These are phyloP conservation scores for Callithrix jacchus DNA, from an alignment of 2,113 vertebrate species.

Conservation along the genomic window DNA sequence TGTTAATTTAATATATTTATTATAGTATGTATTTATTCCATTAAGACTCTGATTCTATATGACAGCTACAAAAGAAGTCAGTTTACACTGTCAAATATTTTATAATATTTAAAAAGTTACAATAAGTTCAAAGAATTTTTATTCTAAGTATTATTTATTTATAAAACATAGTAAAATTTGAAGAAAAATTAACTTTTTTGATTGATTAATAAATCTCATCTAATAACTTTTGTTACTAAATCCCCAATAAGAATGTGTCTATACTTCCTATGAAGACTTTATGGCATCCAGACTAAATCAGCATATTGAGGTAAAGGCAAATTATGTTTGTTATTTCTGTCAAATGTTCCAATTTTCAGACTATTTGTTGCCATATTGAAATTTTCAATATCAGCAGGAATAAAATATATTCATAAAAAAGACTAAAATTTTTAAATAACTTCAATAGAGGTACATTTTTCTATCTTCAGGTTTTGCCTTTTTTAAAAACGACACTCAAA, in stretches of 20 bases:
- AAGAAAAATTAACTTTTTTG: neutral
- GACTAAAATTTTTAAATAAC: neutral
- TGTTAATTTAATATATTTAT: neutral
- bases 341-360: too few relatives aligned
- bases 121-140: neutral
- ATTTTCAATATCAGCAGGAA: too few relatives aligned
- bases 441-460: neutral
- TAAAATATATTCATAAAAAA: neutral
- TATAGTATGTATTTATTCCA: neutral
- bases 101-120: neutral
- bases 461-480: neutral
- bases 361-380: too few relatives aligned
- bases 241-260: neutral
- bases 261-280: conserved; percentile 1
- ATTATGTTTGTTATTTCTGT: neutral
- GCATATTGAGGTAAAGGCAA: neutral
- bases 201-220: neutral
- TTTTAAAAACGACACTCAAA: neutral
- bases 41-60: neutral
- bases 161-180: neutral
- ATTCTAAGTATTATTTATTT: neutral
- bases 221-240: neutral
- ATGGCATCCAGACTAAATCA: conserved; percentile 31
- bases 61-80: neutral
- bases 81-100: neutral